phyloP scores from a whole-genome alignment of 2,888 invertebrate genomes.

The Pachydiplax longipennis region DNA sequence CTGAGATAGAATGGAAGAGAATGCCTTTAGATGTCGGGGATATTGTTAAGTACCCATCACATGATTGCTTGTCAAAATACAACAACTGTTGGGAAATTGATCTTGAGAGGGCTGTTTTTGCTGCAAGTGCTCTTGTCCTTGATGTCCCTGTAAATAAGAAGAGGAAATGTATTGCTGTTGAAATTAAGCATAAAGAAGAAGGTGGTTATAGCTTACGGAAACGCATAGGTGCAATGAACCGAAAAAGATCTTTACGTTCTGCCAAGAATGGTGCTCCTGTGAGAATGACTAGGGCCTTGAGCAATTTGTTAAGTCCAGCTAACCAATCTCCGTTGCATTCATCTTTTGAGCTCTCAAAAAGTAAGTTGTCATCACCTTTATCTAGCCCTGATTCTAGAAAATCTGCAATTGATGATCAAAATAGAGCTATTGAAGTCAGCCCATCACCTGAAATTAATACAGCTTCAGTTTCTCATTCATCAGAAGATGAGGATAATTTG shows the following conservation, averaged over 20 bases:
- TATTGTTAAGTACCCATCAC: background rate
- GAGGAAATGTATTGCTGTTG: background rate
- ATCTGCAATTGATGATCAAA: background rate
- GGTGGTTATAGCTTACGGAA: background rate
- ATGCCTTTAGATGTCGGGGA: background rate
- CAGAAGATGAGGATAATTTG: background rate
- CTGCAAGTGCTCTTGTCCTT: conserved; percentile 63
- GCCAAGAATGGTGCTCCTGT: background rate
- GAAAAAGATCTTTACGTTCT: background rate
- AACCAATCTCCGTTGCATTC: background rate
- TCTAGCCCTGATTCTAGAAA: background rate
- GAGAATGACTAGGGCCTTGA: background rate
- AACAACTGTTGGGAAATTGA: conserved; percentile 56
- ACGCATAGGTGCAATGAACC: background rate
- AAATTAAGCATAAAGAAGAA: background rate
- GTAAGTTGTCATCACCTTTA: background rate
- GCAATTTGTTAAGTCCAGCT: background rate
- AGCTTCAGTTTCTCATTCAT: background rate
- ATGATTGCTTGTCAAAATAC: background rate
- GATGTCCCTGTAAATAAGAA: conserved; percentile 46
- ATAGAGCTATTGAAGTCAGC: background rate
- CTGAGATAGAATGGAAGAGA: background rate
- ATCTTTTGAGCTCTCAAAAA: background rate
- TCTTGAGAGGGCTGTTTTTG: conserved; percentile 65
- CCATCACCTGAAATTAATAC: background rate